Evolutionary conservation across 2,888 invertebrate species (phyloP).

Genomic region (Polyploca ridens): DNA sequence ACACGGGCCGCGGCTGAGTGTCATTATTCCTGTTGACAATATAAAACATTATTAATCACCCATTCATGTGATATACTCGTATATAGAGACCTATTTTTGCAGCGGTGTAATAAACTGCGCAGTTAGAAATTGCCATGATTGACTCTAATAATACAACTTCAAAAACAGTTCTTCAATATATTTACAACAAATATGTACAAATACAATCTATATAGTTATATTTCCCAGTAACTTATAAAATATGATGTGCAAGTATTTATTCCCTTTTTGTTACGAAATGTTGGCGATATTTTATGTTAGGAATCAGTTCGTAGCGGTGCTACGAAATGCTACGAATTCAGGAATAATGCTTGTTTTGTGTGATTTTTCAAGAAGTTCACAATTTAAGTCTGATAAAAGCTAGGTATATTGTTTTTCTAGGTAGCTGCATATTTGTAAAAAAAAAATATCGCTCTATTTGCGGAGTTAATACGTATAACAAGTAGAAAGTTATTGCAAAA

Average conservation of each 20-base stretch:
- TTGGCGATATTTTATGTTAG: too few relatives aligned
- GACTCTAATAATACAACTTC: neutral
- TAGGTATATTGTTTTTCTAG: neutral
- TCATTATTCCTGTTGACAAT: constrained; percentile 94
- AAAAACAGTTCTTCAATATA: neutral
- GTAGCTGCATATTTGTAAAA: too few relatives aligned
- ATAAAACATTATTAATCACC: constrained; percentile 31
- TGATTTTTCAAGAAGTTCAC: neutral
- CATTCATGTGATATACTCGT: neutral
- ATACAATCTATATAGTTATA: too few relatives aligned
- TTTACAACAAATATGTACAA: too few relatives aligned
- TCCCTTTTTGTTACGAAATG: too few relatives aligned
- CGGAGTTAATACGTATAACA: too few relatives aligned
- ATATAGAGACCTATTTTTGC: neutral
- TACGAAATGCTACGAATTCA: constrained; percentile 8
- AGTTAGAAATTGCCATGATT: neutral
- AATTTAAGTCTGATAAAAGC: neutral
- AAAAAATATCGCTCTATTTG: too few relatives aligned
- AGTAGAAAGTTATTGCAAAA: too few relatives aligned
- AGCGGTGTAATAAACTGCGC: neutral
- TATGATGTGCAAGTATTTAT: too few relatives aligned
- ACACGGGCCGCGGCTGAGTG: constrained; percentile 98
- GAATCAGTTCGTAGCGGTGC: constrained; percentile 4
- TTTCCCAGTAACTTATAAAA: too few relatives aligned
- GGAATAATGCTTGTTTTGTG: neutral